A percentile compares a stretch with the other conserved stretches of the same genome.
Conservation (phyloP, 2,888 invertebrate species). For the Masnerella sp. region DNA sequence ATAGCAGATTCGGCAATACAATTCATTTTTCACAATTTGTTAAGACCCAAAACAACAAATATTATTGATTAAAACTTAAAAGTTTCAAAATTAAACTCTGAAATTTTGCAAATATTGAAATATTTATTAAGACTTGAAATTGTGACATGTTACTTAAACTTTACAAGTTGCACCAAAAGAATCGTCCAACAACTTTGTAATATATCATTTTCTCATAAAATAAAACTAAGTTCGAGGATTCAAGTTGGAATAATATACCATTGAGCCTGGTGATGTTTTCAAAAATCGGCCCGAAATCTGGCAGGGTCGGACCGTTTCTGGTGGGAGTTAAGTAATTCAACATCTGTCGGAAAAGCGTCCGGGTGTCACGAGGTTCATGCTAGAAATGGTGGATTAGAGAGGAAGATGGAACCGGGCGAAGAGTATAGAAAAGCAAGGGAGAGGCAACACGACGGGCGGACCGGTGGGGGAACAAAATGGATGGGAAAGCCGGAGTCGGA, state of each 20-base stretch:
- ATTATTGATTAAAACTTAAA: not conserved
- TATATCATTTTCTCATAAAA: not conserved
- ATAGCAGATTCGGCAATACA: no score
- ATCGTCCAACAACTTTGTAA: no score
- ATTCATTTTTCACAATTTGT: no score
- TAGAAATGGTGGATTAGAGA: conserved; percentile 50
- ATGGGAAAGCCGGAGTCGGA: conserved; percentile 59
- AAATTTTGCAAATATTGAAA: no score
- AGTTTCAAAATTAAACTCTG: no score
- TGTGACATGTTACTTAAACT: no score
- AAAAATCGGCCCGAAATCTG: conserved; percentile 39
- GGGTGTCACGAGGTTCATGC: conserved; percentile 48
- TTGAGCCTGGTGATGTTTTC: conserved; percentile 20
- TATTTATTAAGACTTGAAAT: no score
- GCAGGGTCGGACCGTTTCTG: conserved; percentile 34
- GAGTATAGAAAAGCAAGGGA: conserved; percentile 25
- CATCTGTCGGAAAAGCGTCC: conserved; percentile 60
- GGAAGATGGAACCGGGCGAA: conserved; percentile 22
- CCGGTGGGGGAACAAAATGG: conserved; percentile 58
- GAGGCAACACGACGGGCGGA: conserved; percentile 18
- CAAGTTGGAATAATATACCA: conserved; percentile 5
- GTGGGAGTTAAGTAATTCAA: conserved; percentile 56
- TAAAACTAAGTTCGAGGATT: conserved; percentile 21
- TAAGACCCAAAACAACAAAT: no score
- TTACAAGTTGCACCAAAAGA: no score